Base-by-base conservation (phyloP, 1,140 invertebrate species). In the Cotesia chilonis region DNA sequence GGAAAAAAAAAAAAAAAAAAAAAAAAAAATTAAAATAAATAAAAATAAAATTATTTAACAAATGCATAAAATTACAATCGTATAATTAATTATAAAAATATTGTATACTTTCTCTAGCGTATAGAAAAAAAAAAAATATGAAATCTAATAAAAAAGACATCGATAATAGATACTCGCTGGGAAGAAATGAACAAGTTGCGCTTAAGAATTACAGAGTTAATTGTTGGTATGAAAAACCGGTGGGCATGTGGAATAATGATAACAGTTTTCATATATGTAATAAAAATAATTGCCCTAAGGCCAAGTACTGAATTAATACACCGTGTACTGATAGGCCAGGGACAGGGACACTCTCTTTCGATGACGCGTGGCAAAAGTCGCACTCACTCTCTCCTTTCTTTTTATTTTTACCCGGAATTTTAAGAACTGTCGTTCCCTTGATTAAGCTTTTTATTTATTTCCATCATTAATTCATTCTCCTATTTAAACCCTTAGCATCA, bases 271-370 rank as follows among this genome's bases (percentile, higher is more conserved):
- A 9, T 63, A 63, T 63, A 38, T 20, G 37, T 12, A 38, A 63
- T 63, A 28, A 28, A 28, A 28, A 28, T 63, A 65, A 47, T 64
- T 41, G 51, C 59, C 61, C 12, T 12, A 51, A 63, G 60, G 60
- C 35, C 12, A 37, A 63, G 20, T 20, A 20, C n/a, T 20, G 12
- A 6, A 57, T 14, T 14, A 20, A 38, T n/a, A 10, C 4, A 36
- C 17, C 4, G 60, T 63, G 35, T 37, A 9, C 38, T 36, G 60
- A 35, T 59, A 6, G 69, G 51, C 69, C 69, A 71, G 69, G 69
- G 69, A 65, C 70, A 72, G 70, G 64, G 64, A 59, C 70, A 72
- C 51, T 72, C 17, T 61, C 54, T 63, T 55, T 66, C 17, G 47
- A 66, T 51, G 38, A 66, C 38, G 60, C n/a, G 60, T n/a, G 37